phyloP scores from a whole-genome alignment of 2,113 vertebrate genomes.

The Solea senegalensis region DNA sequence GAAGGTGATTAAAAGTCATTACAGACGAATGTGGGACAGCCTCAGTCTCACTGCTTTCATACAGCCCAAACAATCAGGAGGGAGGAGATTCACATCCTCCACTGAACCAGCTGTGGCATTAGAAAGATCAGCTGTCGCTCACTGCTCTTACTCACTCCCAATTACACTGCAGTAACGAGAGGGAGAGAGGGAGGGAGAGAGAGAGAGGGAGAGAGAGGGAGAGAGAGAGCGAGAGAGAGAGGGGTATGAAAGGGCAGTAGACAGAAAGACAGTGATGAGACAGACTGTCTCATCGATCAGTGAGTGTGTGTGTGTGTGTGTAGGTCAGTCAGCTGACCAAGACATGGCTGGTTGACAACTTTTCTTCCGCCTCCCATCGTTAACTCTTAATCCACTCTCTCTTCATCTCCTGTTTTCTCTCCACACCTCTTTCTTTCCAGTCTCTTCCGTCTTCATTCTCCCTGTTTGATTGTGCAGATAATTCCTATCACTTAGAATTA shows the following conservation, averaged over 20 bases:
- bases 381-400: too few species aligned
- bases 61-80: slow-evolving; percentile 14
- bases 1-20: background rate
- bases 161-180: slow-evolving; percentile 26
- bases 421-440: background rate
- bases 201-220: too few species aligned
- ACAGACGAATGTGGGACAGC: background rate
- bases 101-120: slow-evolving; percentile 36
- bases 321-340: slow-evolving; percentile 20
- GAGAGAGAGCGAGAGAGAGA: background rate
- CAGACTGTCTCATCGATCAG: too few species aligned
- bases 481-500: too few species aligned
- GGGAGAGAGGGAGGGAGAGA: background rate
- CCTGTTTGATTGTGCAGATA: background rate
- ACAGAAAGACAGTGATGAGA: too few species aligned
- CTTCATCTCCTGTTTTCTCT: too few species aligned
- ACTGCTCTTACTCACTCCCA: slow-evolving; percentile 10
- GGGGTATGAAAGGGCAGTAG: too few species aligned
- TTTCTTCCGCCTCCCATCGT: background rate
- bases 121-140: slow-evolving; percentile 48
- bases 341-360: slow-evolving; percentile 1
- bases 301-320: slow-evolving; percentile 2
- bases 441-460: background rate
- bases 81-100: background rate
- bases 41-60: slow-evolving; percentile 2